Evolutionary conservation across 1,140 invertebrate genomes (phyloP).

Genomic region (Drosophila ambigua): DNA sequence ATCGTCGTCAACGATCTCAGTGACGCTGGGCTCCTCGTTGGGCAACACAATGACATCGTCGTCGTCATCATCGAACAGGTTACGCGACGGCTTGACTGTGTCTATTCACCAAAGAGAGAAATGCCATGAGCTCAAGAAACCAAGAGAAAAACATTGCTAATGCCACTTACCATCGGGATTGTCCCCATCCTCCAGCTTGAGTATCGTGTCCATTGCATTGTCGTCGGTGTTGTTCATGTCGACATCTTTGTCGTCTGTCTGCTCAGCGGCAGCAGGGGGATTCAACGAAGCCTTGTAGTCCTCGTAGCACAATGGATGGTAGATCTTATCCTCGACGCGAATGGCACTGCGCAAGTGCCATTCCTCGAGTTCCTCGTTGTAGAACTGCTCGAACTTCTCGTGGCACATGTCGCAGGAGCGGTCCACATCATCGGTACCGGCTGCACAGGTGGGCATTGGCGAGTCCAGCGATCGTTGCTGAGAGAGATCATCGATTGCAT

Average conservation of each 20-base stretch:
- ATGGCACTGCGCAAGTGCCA: constrained; percentile 96
- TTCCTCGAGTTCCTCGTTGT: constrained; percentile 97
- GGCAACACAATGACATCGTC: constrained; percentile 83
- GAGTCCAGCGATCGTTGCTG: constrained; percentile 76
- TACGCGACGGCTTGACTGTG: constrained; percentile 20
- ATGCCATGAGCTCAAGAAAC: neutral
- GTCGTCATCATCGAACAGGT: constrained; percentile 69
- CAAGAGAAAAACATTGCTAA: too few species aligned
- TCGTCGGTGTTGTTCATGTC: constrained; percentile 71
- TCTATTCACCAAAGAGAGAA: constrained; percentile 7
- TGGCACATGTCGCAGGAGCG: constrained; percentile 93
- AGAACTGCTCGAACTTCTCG: constrained; percentile 96
- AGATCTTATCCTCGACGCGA: constrained; percentile 90
- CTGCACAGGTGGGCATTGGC: constrained; percentile 73
- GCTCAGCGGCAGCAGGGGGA: constrained; percentile 39
- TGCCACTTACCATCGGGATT: constrained; percentile 49
- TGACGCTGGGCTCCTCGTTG: constrained; percentile 80
- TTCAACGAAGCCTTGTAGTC: constrained; percentile 88
- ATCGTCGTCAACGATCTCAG: constrained; percentile 81
- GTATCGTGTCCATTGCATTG: constrained; percentile 77
- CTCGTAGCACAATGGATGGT: constrained; percentile 95
- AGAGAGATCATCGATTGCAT: constrained; percentile 83
- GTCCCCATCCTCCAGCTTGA: constrained; percentile 67
- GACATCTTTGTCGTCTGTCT: constrained; percentile 36
- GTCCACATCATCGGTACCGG: constrained; percentile 85